Percentiles rank a stretch among this genome's conserved stretches.
These are phyloP conservation scores for Notiomystis cincta DNA, from an alignment of 2,113 vertebrate genomes.

Conservation along the genomic window DNA sequence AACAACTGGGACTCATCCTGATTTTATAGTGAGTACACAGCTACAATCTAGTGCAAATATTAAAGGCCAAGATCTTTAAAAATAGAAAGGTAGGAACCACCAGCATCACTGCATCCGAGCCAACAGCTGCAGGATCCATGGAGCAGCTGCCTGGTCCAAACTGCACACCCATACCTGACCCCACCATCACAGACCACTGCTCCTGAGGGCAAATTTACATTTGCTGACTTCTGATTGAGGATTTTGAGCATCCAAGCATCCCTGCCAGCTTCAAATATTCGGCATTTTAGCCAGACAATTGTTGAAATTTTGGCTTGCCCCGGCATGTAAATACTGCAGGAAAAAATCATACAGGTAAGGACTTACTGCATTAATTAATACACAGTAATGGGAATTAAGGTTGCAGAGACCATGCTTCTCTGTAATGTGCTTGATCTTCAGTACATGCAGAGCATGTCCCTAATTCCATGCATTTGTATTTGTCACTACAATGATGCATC, in stretches of 20 bases:
- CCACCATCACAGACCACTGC: neutral
- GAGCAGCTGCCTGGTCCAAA: neutral
- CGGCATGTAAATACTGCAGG: neutral
- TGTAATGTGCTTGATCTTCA: neutral
- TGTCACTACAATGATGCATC: neutral
- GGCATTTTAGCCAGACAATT: neutral
- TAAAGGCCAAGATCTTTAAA: neutral
- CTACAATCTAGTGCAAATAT: neutral
- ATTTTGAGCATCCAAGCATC: neutral
- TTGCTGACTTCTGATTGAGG: neutral
- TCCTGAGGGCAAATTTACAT: neutral
- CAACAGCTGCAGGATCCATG: neutral
- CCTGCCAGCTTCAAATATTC: neutral
- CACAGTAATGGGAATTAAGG: neutral
- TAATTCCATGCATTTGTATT: neutral
- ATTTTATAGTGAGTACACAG: neutral
- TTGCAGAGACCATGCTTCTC: neutral
- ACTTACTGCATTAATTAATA: neutral
- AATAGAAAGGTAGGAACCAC: neutral
- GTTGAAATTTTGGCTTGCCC: neutral
- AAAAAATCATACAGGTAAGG: neutral
- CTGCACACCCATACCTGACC: neutral
- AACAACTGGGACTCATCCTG: conserved; percentile 19
- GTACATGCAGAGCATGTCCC: neutral
- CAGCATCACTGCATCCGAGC: neutral